Percentiles rank a stretch among this genome's conserved stretches.
Conservation (phyloP, 1,140 invertebrate species). For the Bilobella aurantiaca region DNA sequence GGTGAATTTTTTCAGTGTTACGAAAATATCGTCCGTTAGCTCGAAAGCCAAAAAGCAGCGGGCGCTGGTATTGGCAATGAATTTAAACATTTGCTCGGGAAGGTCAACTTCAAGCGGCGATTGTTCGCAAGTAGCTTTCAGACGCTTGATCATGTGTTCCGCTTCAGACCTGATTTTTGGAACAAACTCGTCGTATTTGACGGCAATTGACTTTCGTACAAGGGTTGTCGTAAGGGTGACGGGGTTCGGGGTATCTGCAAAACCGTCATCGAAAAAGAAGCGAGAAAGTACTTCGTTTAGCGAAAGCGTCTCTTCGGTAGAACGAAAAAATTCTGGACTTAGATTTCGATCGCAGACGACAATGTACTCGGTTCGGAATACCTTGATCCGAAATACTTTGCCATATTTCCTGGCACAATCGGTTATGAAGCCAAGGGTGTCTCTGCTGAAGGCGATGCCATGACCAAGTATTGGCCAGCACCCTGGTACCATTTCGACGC, state of each 20-base stretch:
- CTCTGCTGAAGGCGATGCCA: conserved; percentile 2
- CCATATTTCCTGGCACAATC: not conserved
- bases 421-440: conserved; percentile 8
- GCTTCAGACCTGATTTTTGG: conserved; percentile 11
- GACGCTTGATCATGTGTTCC: not conserved
- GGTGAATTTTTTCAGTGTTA: not conserved
- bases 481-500: not conserved
- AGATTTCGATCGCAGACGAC: conserved; percentile 10
- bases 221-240: not conserved
- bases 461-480: conserved; percentile 1
- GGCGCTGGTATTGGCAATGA: conserved; percentile 8
- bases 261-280: conserved; percentile 9
- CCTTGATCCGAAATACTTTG: conserved; percentile 1
- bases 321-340: not conserved
- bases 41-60: conserved; percentile 1
- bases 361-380: conserved; percentile 4
- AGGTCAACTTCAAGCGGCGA: not conserved
- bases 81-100: not conserved
- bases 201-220: conserved; percentile 10
- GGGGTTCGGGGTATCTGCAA: not conserved
- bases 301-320: not conserved
- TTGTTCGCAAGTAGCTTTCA: not conserved
- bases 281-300: conserved; percentile 8
- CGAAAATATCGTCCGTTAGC: conserved; percentile 7
- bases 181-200: conserved; percentile 2